These are phyloP conservation scores for Paratilapia polleni DNA, from an alignment of 2,113 vertebrate genomes.

Conservation along the genomic window DNA sequence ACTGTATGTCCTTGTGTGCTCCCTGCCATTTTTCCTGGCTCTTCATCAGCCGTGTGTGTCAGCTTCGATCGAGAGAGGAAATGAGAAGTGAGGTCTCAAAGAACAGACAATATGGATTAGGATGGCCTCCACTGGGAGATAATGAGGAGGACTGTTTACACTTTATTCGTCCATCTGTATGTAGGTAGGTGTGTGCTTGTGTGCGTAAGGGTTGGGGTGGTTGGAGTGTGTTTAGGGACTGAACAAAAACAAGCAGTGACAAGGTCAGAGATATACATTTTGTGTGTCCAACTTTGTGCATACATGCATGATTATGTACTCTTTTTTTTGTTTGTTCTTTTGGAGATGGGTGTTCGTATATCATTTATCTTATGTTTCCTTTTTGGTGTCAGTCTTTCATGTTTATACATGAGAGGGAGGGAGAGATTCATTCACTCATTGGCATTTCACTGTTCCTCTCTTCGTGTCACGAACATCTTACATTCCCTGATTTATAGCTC, in stretches of 20 bases:
- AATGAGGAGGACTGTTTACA: constrained; percentile 58
- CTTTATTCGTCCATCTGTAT: constrained; percentile 2
- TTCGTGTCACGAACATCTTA: constrained; percentile 26
- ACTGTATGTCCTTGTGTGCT: constrained; percentile 4
- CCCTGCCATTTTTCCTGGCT: constrained; percentile 30
- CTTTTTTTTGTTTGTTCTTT: constrained; percentile 20
- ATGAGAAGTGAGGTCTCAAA: constrained; percentile 64
- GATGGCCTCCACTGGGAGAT: constrained; percentile 68
- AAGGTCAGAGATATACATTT: constrained; percentile 40
- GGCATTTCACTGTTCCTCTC: constrained; percentile 29
- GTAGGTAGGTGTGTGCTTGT: background rate
- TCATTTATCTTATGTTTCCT: background rate
- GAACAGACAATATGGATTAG: constrained; percentile 66
- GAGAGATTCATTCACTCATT: constrained; percentile 6
- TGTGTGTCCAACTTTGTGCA: background rate
- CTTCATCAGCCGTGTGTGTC: constrained; percentile 59
- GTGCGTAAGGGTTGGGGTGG: background rate
- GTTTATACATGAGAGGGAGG: constrained; percentile 30
- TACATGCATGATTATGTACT: background rate
- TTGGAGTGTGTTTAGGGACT: background rate
- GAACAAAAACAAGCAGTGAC: background rate
- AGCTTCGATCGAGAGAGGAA: constrained; percentile 70
- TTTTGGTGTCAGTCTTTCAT: constrained; percentile 29
- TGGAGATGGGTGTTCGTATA: background rate
- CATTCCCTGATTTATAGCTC: constrained; percentile 56